A percentile compares a stretch with the other conserved stretches of the same genome.
These are phyloP conservation scores for Nycteola revayana DNA, from an alignment of 2,888 invertebrate species.

Conservation along the genomic window DNA sequence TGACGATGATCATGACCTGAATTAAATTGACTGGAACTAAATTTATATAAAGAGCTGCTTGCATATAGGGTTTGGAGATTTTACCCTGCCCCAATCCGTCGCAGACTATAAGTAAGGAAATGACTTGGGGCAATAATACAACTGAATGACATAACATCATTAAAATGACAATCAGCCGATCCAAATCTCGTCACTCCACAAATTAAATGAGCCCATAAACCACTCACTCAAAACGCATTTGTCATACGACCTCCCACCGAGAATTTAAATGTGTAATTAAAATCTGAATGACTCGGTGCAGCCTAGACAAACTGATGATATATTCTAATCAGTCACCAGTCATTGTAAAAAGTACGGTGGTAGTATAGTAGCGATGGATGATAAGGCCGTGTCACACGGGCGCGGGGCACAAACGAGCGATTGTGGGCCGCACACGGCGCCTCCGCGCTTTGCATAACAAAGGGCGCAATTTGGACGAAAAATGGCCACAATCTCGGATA, in stretches of 20 bases:
- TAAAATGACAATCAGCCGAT: slow-evolving; percentile 26
- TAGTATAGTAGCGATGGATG: slow-evolving; percentile 56
- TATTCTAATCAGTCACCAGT: slow-evolving; percentile 76
- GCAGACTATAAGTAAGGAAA: too few species aligned
- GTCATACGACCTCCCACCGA: slow-evolving; percentile 46
- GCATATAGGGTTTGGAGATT: too few species aligned
- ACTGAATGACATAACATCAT: slow-evolving; percentile 20
- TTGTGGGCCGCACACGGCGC: slow-evolving; percentile 78
- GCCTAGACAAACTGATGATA: slow-evolving; percentile 66
- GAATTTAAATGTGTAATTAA: slow-evolving; percentile 56
- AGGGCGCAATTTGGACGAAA: slow-evolving; percentile 80
- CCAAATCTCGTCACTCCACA: slow-evolving; percentile 20
- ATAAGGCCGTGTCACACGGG: slow-evolving; percentile 71
- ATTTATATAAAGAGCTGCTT: too few species aligned
- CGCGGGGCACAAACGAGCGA: slow-evolving; percentile 64
- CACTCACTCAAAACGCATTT: slow-evolving; percentile 23
- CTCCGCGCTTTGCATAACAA: slow-evolving; percentile 80
- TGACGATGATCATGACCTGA: too few species aligned
- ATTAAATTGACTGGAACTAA: too few species aligned
- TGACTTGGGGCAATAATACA: slow-evolving; percentile 7
- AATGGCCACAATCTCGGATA: slow-evolving; percentile 69
- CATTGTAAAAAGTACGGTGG: slow-evolving; percentile 67
- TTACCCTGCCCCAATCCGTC: too few species aligned
- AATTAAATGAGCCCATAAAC: slow-evolving; percentile 12
- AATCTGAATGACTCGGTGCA: slow-evolving; percentile 46